These are phyloP conservation scores for Callyntrura guangdongensis DNA, from an alignment of 2,888 invertebrate species.

Conservation along the genomic window DNA sequence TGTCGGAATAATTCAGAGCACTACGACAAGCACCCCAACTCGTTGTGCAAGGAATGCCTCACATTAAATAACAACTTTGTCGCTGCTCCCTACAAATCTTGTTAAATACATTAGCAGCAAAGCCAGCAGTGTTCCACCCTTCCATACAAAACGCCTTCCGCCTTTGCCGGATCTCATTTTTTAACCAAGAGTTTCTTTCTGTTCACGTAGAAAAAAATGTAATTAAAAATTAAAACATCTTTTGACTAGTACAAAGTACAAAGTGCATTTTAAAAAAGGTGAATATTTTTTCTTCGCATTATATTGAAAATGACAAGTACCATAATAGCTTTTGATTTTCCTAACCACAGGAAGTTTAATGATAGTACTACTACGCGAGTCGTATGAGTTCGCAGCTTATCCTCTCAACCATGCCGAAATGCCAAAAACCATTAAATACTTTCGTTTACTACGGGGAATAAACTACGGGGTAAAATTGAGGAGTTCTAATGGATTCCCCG, in stretches of 20 bases:
- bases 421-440: too few species aligned
- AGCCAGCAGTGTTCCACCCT: not conserved
- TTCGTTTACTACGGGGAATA: too few species aligned
- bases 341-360: conserved; percentile 24
- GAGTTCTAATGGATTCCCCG: too few species aligned
- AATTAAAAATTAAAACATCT: not conserved
- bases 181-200: not conserved
- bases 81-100: not conserved
- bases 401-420: too few species aligned
- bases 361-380: too few species aligned
- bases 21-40: conserved; percentile 24
- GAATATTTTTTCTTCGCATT: not conserved
- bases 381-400: too few species aligned
- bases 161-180: not conserved
- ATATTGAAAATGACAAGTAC: not conserved
- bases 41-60: conserved; percentile 37
- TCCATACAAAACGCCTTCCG: not conserved
- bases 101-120: not conserved
- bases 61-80: conserved; percentile 41
- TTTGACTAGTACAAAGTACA: not conserved
- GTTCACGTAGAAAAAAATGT: not conserved
- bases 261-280: not conserved
- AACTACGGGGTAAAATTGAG: too few species aligned
- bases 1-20: conserved; percentile 5
- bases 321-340: not conserved